Evolutionary conservation across 2,797 vertebrate species (phyloP).

Genomic region (Acanthopagrus latus): DNA sequence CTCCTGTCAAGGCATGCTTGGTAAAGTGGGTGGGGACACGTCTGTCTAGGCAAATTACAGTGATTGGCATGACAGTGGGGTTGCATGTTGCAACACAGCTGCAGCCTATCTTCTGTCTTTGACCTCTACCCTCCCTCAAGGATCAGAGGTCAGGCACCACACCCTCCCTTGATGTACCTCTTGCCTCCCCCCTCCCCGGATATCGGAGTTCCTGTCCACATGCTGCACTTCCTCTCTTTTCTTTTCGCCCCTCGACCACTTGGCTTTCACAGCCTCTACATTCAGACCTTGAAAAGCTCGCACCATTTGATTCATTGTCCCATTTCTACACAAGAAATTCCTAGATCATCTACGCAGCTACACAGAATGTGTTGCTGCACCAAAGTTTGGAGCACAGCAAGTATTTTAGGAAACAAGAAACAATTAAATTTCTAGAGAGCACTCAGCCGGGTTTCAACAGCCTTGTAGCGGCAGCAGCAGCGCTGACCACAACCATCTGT

Average conservation of each 20-base stretch:
- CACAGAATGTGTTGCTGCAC: not conserved
- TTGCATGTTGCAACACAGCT: conserved; percentile 69
- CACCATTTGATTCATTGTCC: conserved; percentile 2
- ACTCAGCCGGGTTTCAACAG: conserved; percentile 39
- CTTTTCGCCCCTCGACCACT: not conserved
- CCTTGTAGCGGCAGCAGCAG: conserved; percentile 19
- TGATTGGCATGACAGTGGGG: conserved; percentile 54
- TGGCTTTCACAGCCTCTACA: conserved; percentile 15
- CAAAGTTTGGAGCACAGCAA: not conserved
- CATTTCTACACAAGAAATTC: conserved; percentile 3
- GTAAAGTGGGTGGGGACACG: conserved; percentile 63
- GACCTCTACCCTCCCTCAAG: conserved; percentile 61
- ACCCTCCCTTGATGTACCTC: conserved; percentile 53
- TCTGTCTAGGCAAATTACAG: conserved; percentile 70
- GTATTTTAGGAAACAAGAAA: conserved; percentile 46
- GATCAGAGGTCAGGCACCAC: conserved; percentile 69
- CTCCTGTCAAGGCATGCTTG: conserved; percentile 62
- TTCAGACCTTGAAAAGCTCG: not conserved
- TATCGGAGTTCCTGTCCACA: conserved; percentile 76
- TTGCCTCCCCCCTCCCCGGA: conserved; percentile 55
- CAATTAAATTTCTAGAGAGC: conserved; percentile 36
- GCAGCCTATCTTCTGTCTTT: conserved; percentile 64
- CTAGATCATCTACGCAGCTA: not conserved
- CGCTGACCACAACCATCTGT: conserved; percentile 67
- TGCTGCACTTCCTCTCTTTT: conserved; percentile 63